Evolutionary conservation across 2,888 invertebrate genomes (phyloP).

Genomic region (Pomacea canaliculata): DNA sequence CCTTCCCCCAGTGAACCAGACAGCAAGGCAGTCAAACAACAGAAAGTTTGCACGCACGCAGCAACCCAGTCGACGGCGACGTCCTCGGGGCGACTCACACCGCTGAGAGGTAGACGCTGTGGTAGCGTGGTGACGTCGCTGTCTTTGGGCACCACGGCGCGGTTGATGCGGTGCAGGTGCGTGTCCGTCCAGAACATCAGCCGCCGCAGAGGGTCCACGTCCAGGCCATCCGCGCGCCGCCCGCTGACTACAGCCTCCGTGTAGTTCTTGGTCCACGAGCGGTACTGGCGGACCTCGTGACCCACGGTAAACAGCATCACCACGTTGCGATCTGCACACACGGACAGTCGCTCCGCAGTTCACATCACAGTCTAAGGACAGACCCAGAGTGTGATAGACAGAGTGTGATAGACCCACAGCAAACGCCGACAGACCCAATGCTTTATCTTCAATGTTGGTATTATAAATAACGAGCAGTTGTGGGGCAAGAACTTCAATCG

Average conservation of each 20-base stretch:
- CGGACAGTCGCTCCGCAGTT: too few species aligned
- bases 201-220: conserved; percentile 81
- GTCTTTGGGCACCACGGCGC: conserved; percentile 81
- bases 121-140: conserved; percentile 74
- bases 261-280: conserved; percentile 59
- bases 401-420: too few species aligned
- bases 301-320: conserved; percentile 80
- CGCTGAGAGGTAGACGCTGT: conserved; percentile 88
- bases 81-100: conserved; percentile 77
- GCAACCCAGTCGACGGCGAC: conserved; percentile 94
- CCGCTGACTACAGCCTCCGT: conserved; percentile 84
- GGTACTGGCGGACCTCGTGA: conserved; percentile 78
- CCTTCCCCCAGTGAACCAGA: too few species aligned
- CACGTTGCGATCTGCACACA: conserved; percentile 32
- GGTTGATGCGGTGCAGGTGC: conserved; percentile 88
- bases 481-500: background rate
- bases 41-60: conserved; percentile 68
- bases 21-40: too few species aligned
- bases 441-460: too few species aligned
- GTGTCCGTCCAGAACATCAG: conserved; percentile 94
- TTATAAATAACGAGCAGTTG: background rate
- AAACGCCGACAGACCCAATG: too few species aligned
- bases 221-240: conserved; percentile 90
- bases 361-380: too few species aligned
- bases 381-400: too few species aligned